Base-by-base conservation (phyloP, 2,888 invertebrate genomes). In the Anoplius nigerrimus region DNA sequence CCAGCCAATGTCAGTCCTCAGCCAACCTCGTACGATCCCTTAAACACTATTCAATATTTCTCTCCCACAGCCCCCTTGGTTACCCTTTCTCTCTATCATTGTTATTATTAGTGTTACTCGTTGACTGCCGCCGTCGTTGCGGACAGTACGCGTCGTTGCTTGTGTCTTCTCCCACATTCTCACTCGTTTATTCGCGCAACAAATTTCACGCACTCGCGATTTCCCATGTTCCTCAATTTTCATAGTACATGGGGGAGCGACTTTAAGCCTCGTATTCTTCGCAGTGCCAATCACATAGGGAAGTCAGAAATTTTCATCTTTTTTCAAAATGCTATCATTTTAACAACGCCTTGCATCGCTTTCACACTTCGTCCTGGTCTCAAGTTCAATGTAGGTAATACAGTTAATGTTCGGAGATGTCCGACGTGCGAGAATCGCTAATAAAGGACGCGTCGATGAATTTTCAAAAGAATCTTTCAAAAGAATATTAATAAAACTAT, bases 1-100 rank as follows among this genome's bases (percentile, higher is more conserved):
- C 87, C 89, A 89, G 88, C 88, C 89, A 89, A 88, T 88, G 87
- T 88, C 88, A 88, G 88, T 88, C 88, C 86, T 87, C 88, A 84
- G 87, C 86, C 84, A 86, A 86, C 82, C 81, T 85, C 84, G 84
- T 84, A 83, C 84, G 84, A 82, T 86, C 80, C 88, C 88, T 88
- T 87, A 89, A 87, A 87, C 88, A 87, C 87, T 88, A 87, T 75
- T 76, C 74, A 71, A 68, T 72, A 69, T 74, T 72, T 67, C 60
- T 67, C 72, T 74, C 75, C 75, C 74, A 65, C 66, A 75, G 73
- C 60, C 45, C 56, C 62, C 53, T 69, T 63, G 16, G 46, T 55
- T 57, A 48, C 48, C 60, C 54, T 64, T 48, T 66, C 60, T 57
- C 62, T 46, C 59, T 62, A 21, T 66, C 58, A 62, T 51, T 60